phyloP scores from a whole-genome alignment of 2,797 vertebrate genomes.

The Neostethus bicornis region DNA sequence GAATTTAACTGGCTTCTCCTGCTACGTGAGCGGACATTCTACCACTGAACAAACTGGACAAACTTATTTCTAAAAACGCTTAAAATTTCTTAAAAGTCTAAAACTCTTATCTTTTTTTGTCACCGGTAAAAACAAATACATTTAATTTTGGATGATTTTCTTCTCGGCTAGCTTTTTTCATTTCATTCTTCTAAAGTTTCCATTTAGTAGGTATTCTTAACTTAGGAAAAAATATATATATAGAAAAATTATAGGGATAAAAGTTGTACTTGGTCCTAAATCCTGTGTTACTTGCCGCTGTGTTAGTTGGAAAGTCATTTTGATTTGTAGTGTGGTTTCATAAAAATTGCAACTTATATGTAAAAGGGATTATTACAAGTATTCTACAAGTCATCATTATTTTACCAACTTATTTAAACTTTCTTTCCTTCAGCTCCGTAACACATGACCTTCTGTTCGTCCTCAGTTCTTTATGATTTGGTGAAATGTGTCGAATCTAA shows the following conservation, averaged over 20 bases:
- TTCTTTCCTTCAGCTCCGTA: slow-evolving; percentile 11
- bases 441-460: slow-evolving; percentile 39
- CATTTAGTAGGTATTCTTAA: neutral
- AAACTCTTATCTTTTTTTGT: too few relatives aligned
- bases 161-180: neutral
- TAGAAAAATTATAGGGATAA: neutral
- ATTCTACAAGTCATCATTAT: slow-evolving; percentile 38
- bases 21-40: too few relatives aligned
- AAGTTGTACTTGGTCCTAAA: slow-evolving; percentile 14
- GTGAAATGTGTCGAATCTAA: slow-evolving; percentile 62
- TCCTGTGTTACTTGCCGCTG: neutral
- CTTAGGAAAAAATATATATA: too few relatives aligned
- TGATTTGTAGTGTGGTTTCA: slow-evolving; percentile 32
- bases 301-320: slow-evolving; percentile 23
- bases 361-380: slow-evolving; percentile 52
- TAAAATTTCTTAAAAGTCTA: too few relatives aligned
- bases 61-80: too few relatives aligned
- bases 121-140: too few relatives aligned
- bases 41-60: too few relatives aligned
- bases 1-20: too few relatives aligned
- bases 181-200: neutral
- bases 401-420: slow-evolving; percentile 16
- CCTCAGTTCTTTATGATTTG: slow-evolving; percentile 42
- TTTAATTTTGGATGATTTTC: too few relatives aligned
- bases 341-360: slow-evolving; percentile 47